These are phyloP conservation scores for Sebastes schlegelii DNA, from an alignment of 2,113 vertebrate species.

Conservation along the genomic window DNA sequence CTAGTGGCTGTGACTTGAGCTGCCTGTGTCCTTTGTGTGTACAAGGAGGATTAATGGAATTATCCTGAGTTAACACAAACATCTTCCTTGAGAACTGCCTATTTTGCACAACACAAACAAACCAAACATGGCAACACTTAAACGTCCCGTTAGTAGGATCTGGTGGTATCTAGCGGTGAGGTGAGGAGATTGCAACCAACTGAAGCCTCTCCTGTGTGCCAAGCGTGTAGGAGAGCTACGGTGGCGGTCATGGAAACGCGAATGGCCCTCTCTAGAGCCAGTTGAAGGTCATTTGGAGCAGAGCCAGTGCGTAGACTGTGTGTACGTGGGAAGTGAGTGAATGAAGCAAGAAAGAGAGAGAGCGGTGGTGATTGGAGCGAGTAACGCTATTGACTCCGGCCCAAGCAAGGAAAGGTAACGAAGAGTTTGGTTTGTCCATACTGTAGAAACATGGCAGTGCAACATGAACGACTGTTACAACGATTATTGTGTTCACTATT, in stretches of 20 bases:
- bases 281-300: too few relatives aligned
- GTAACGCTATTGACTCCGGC: too few relatives aligned
- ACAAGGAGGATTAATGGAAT: conserved; percentile 4
- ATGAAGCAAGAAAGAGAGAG: too few relatives aligned
- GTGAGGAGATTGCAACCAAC: background rate
- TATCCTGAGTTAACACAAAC: background rate
- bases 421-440: too few relatives aligned
- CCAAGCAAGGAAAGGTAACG: too few relatives aligned
- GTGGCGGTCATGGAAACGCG: background rate
- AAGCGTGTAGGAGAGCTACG: background rate
- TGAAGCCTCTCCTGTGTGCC: too few relatives aligned
- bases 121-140: background rate
- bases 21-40: background rate
- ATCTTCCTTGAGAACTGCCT: background rate
- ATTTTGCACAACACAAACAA: background rate
- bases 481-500: too few relatives aligned
- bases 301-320: too few relatives aligned
- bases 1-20: background rate
- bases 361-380: too few relatives aligned
- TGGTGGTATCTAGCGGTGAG: background rate
- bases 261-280: background rate
- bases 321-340: too few relatives aligned
- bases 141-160: background rate
- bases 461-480: too few relatives aligned
- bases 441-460: too few relatives aligned